A percentile compares a stretch with the other conserved stretches of the same genome.
These are phyloP conservation scores for Tenthredo amoena DNA, from an alignment of 2,888 invertebrate species.

Conservation along the genomic window DNA sequence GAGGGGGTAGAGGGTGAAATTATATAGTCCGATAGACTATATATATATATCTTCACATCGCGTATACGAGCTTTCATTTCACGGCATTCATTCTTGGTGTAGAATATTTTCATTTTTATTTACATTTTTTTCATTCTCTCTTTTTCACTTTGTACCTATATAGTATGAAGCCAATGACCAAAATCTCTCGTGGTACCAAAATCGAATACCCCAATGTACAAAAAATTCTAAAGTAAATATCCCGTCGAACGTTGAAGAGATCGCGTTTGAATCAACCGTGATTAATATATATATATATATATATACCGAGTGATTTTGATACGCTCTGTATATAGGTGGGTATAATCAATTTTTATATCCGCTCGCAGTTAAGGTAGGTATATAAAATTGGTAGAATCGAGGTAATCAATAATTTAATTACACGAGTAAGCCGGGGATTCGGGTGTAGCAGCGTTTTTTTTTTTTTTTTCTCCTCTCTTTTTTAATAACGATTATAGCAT, in stretches of 20 bases:
- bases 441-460: background rate
- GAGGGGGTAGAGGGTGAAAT: background rate
- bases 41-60: background rate
- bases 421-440: background rate
- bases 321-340: background rate
- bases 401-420: slow-evolving; percentile 3
- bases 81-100: background rate
- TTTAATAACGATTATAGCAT: background rate
- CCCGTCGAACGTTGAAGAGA: background rate
- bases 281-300: background rate
- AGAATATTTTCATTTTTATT: background rate
- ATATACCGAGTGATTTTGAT: background rate
- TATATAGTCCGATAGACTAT: slow-evolving; percentile 5
- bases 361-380: background rate
- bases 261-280: background rate
- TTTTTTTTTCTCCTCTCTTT: background rate
- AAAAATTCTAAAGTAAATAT: background rate
- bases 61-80: background rate
- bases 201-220: too few species aligned
- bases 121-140: background rate
- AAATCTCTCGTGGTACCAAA: too few species aligned
- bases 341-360: background rate
- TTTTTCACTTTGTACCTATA: too few species aligned
- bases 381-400: background rate
- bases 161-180: too few species aligned